A percentile compares a stretch with the other conserved stretches of the same genome.
phyloP scores from a whole-genome alignment of 2,797 vertebrate genomes.

The Anniella stebbinsi region DNA sequence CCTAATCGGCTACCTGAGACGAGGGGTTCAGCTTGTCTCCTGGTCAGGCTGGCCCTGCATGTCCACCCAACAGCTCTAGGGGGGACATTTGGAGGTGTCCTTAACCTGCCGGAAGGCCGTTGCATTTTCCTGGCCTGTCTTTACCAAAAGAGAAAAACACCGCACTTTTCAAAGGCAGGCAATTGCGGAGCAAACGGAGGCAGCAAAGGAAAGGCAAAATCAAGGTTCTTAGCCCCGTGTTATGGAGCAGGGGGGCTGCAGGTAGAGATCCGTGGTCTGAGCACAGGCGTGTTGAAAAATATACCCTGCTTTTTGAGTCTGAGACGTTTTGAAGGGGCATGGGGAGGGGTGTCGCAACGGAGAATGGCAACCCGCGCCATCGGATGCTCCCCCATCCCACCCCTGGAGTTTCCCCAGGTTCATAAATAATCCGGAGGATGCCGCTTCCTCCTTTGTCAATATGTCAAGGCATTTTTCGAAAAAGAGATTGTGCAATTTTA shows the following conservation, averaged over 20 bases:
- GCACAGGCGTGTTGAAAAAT: too few relatives aligned
- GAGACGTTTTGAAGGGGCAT: too few relatives aligned
- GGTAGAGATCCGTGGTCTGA: background rate
- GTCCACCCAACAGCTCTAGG: background rate
- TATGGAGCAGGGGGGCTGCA: background rate
- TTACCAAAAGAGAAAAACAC: background rate
- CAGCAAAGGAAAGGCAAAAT: background rate
- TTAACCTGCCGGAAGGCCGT: too few relatives aligned
- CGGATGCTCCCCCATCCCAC: background rate
- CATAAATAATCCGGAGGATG: background rate
- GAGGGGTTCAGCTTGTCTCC: background rate
- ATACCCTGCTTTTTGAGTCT: too few relatives aligned
- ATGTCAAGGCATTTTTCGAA: background rate
- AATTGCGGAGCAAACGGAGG: background rate
- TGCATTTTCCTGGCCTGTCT: background rate
- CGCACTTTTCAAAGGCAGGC: background rate
- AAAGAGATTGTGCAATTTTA: background rate
- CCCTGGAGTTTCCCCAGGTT: background rate
- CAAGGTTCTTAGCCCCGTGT: too few relatives aligned
- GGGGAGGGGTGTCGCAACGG: background rate
- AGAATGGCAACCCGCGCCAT: too few relatives aligned
- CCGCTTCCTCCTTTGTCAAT: background rate
- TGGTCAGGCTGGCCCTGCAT: background rate
- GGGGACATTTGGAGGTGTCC: background rate
- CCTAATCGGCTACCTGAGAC: too few relatives aligned